phyloP scores from a whole-genome alignment of 92 coral and sea anemone species.

The Siderastrea radians region DNA sequence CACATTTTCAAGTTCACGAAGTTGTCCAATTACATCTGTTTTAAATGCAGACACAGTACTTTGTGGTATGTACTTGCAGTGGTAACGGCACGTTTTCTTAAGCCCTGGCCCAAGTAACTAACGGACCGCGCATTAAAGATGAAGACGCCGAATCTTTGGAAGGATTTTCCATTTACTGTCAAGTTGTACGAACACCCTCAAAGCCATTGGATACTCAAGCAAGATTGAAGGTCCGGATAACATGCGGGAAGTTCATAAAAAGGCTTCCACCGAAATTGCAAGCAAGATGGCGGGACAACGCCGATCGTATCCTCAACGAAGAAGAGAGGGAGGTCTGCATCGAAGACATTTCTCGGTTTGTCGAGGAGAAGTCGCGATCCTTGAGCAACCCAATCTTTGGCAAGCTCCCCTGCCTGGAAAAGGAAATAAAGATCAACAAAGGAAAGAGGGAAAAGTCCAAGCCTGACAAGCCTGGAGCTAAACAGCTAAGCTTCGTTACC shows the following conservation, averaged over 20 bases:
- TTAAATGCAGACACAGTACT: too few relatives aligned
- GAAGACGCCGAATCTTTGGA: slow-evolving; percentile 49
- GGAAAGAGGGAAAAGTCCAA: neutral
- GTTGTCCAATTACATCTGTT: too few relatives aligned
- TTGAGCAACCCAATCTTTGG: slow-evolving; percentile 57
- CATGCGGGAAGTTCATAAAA: slow-evolving; percentile 21
- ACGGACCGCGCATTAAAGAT: slow-evolving; percentile 13
- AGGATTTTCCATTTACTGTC: slow-evolving; percentile 27
- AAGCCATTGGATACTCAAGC: neutral
- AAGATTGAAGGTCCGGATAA: neutral
- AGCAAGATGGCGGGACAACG: slow-evolving; percentile 58
- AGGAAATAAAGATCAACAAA: slow-evolving; percentile 1
- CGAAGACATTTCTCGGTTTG: slow-evolving; percentile 54
- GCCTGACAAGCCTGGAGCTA: neutral
- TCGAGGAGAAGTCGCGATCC: slow-evolving; percentile 56
- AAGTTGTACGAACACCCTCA: slow-evolving; percentile 12
- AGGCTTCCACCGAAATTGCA: slow-evolving; percentile 43
- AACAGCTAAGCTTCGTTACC: neutral
- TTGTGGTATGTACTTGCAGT: too few relatives aligned
- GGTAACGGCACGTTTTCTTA: too few relatives aligned
- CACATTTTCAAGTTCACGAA: too few relatives aligned
- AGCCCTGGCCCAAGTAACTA: neutral
- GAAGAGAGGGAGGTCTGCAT: slow-evolving; percentile 49
- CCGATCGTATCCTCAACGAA: slow-evolving; percentile 41
- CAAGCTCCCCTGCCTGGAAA: slow-evolving; percentile 18